These are phyloP conservation scores for Pluvialis apricaria DNA, from an alignment of 2,113 vertebrate genomes.

Conservation along the genomic window DNA sequence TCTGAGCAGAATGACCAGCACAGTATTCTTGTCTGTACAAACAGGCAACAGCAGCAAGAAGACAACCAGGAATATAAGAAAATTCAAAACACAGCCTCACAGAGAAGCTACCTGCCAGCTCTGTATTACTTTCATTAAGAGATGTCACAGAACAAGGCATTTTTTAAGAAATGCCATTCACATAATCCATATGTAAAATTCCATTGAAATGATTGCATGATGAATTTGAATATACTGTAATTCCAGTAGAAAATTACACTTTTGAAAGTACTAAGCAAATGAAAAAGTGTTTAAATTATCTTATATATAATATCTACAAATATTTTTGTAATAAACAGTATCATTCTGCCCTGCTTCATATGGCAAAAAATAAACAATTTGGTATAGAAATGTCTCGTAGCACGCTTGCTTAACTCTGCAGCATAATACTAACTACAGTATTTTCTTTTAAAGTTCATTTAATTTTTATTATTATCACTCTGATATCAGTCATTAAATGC, in stretches of 20 bases:
- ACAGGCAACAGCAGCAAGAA: background rate
- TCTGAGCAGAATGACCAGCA: background rate
- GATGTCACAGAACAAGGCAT: background rate
- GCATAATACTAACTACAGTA: background rate
- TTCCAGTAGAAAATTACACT: background rate
- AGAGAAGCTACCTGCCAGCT: background rate
- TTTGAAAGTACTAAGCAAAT: background rate
- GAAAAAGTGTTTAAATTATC: background rate
- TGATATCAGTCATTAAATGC: background rate
- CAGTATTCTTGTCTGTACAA: background rate
- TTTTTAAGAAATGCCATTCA: background rate
- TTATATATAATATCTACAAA: background rate
- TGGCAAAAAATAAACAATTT: background rate
- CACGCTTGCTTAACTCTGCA: background rate
- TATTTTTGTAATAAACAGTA: background rate
- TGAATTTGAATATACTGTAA: background rate
- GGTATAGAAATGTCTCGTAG: background rate
- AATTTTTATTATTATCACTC: background rate
- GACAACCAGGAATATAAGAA: background rate
- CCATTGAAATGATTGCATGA: background rate
- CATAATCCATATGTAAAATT: background rate
- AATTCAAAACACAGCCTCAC: background rate
- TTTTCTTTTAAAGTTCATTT: background rate
- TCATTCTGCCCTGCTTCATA: background rate
- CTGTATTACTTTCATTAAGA: background rate